Percentiles rank a stretch among this genome's conserved stretches.
These are phyloP conservation scores for Catharus fuscescens DNA, from an alignment of 2,113 vertebrate species.

Conservation along the genomic window DNA sequence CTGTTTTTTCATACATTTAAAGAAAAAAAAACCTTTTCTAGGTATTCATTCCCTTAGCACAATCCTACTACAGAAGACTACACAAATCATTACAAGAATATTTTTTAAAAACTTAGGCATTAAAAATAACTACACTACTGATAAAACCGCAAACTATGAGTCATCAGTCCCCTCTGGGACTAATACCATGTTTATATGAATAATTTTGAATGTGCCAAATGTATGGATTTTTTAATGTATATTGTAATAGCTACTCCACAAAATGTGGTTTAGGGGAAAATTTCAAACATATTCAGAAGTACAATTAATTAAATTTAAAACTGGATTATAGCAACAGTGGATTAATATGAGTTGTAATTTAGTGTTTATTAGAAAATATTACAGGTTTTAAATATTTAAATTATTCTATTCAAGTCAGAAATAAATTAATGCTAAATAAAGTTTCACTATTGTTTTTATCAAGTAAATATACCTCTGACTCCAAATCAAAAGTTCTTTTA, in stretches of 20 bases:
- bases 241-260: not conserved
- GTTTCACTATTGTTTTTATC: not conserved
- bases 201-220: not conserved
- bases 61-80: not conserved
- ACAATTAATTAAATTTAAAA: not conserved
- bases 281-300: not conserved
- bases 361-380: not conserved
- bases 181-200: not conserved
- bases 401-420: not conserved
- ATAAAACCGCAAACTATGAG: not conserved
- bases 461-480: not conserved
- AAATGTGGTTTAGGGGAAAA: not conserved
- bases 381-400: not conserved
- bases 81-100: not conserved
- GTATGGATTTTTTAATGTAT: not conserved
- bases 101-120: not conserved
- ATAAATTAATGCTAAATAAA: not conserved
- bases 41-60: not conserved
- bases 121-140: not conserved
- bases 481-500: not conserved
- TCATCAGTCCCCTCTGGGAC: not conserved
- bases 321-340: not conserved
- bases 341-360: not conserved
- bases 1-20: not conserved
- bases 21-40: not conserved